Evolutionary conservation across 2,888 invertebrate genomes (phyloP), one percentile per base, ranked within the genome.

Genomic region (Catocala nupta): DNA sequence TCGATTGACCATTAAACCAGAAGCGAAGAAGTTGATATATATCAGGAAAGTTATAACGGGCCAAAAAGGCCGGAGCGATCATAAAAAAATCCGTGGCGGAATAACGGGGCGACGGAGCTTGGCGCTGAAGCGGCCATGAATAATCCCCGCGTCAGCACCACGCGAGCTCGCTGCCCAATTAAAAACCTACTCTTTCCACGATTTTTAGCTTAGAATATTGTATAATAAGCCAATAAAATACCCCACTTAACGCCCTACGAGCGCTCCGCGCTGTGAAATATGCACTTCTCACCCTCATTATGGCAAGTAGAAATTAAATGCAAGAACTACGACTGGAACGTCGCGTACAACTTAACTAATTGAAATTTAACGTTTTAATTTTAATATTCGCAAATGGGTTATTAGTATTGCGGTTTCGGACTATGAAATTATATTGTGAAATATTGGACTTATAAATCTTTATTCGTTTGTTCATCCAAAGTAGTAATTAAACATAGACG

Each of bases 161-260:
- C 90, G 91, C 93, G 87, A 92, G 89, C 89, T 87, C 86, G 80
- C 86, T 86, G 91, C 91, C 92, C 93, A 94, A 93, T 93, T 94
- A 93, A 94, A 94, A 93, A 91, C 92, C 89, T 92, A 91, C 94
- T 93, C 93, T 92, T 92, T 93, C 91, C 91, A 91, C 91, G 89
- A 94, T 92, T 93, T 93, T 93, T 91, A 94, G 93, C 93, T 94
- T 93, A 93, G 93, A 92, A 93, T 93, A 92, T 94, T 92, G 93
- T 91, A 94, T 94, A 94, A 94, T 94, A 94, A 92, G 91, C 92
- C 93, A 88, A 93, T 94, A 94, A 94, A 94, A 91, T 93, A 94
- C 91, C 91, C 91, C 93, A 91, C 93, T 93, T 92, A 90, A 90
- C 90, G 92, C 92, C 90, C 86, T 78, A 84, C 82, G 82, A 87